Evolutionary conservation across 2,113 vertebrate species (phyloP).

Genomic region (Passer domesticus): DNA sequence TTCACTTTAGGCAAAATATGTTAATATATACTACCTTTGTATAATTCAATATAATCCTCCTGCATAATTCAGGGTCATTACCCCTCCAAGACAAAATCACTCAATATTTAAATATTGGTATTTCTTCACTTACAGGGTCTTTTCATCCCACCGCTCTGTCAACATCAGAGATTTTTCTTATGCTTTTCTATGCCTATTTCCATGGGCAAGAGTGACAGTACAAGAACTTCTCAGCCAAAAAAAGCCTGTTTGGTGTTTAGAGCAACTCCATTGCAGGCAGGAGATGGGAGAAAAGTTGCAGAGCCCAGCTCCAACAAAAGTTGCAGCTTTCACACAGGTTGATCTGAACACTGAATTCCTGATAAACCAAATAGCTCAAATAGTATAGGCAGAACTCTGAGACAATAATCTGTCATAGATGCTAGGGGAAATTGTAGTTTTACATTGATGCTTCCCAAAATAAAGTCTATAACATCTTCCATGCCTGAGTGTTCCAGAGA

Average conservation of each 20-base stretch:
- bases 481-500: rapidly evolving
- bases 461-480: background rate
- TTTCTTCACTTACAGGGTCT: background rate
- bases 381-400: background rate
- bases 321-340: background rate
- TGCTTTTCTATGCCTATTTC: background rate
- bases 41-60: background rate
- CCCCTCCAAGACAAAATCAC: background rate
- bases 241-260: background rate
- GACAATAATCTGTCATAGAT: background rate
- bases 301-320: no score
- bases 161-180: background rate
- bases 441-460: background rate
- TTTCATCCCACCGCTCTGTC: background rate
- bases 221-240: background rate
- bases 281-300: background rate
- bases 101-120: background rate
- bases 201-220: background rate
- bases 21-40: background rate
- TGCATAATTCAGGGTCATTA: background rate
- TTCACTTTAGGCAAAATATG: background rate
- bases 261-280: background rate
- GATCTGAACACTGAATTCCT: background rate
- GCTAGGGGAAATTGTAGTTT: background rate
- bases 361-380: background rate